phyloP scores from a whole-genome alignment of 2,113 vertebrate genomes.

The Paraplagusia blochii region DNA sequence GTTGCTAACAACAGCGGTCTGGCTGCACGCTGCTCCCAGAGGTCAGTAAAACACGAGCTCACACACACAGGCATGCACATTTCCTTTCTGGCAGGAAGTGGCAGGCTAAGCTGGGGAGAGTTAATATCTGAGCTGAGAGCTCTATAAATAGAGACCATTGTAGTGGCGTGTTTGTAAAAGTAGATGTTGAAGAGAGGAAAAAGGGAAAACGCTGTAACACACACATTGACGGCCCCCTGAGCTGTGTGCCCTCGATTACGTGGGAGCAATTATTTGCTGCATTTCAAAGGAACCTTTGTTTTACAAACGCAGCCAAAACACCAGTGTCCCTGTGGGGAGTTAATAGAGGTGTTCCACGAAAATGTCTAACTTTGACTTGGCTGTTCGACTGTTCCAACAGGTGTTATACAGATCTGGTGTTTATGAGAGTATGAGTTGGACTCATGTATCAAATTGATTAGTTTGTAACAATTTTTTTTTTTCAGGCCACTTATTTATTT shows the following conservation, averaged over 20 bases:
- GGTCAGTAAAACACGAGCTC: slow-evolving; percentile 52
- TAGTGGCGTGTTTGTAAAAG: slow-evolving; percentile 47
- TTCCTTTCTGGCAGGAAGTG: slow-evolving; percentile 68
- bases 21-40: slow-evolving; percentile 35
- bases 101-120: slow-evolving; percentile 41
- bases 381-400: not conserved
- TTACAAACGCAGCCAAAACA: slow-evolving; percentile 45
- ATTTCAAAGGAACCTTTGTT: slow-evolving; percentile 41
- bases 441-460: not conserved
- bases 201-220: slow-evolving; percentile 50
- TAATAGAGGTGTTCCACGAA: slow-evolving; percentile 20
- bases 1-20: slow-evolving; percentile 51
- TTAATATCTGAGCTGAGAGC: slow-evolving; percentile 68
- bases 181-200: slow-evolving; percentile 38
- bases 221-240: slow-evolving; percentile 42
- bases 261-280: slow-evolving; percentile 50
- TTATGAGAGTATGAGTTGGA: slow-evolving; percentile 10
- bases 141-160: slow-evolving; percentile 75
- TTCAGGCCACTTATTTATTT: too few species aligned
- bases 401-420: slow-evolving; percentile 1
- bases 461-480: not conserved
- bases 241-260: slow-evolving; percentile 40
- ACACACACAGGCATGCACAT: slow-evolving; percentile 27
- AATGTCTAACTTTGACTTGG: slow-evolving; percentile 8
- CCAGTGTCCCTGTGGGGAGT: slow-evolving; percentile 15